Evolutionary conservation across 2,888 invertebrate genomes (phyloP), one percentile per base, ranked within the genome.

Genomic region (Microplitis manilae): DNA sequence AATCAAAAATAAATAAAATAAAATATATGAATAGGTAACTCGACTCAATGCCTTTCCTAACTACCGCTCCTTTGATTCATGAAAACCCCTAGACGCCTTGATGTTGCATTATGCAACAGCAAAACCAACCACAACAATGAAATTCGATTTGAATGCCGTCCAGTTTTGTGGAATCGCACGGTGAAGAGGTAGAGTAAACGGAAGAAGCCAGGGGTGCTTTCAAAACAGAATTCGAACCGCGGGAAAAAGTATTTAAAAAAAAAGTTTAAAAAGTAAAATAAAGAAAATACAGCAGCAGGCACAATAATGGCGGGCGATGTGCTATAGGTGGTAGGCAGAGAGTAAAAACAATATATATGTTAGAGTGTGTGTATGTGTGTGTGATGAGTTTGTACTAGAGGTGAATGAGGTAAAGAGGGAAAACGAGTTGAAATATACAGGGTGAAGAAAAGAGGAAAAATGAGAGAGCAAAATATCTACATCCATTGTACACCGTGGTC

Each of bases 111-210:
- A 79, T 78, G 78, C 77, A 73, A 77, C 68, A 76, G 76, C 69
- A 68, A 59, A 30, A 50, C 69, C 73, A 67, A 73, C 64, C 73
- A 39, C 75, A 78, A 81, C 79, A 79, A 81, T 81, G 77, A 81
- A 79, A 81, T 81, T 79, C 77, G 79, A 81, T 79, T 81, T 77
- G 81, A 81, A 81, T 79, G 74, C 77, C 78, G 79, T 81, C 73
- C 77, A 79, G 79, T 78, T 75, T 71, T 77, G 75, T 70, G 72
- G 75, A 65, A 73, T 75, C 73, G 65, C 62, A 77, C 72, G 41
- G 69, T 17, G 20, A 62, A 59, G 20, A 62, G 20, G 15, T 50
- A 17, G 41, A 70, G 15, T 60, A 30, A 70, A 60, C 60, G 62
- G 62, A 17, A 30, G 40, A 39, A 61, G 38, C 7, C 39, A 39